These are phyloP conservation scores for Parotocinclus haroldoi DNA, from an alignment of 2,797 vertebrate genomes.

Conservation along the genomic window DNA sequence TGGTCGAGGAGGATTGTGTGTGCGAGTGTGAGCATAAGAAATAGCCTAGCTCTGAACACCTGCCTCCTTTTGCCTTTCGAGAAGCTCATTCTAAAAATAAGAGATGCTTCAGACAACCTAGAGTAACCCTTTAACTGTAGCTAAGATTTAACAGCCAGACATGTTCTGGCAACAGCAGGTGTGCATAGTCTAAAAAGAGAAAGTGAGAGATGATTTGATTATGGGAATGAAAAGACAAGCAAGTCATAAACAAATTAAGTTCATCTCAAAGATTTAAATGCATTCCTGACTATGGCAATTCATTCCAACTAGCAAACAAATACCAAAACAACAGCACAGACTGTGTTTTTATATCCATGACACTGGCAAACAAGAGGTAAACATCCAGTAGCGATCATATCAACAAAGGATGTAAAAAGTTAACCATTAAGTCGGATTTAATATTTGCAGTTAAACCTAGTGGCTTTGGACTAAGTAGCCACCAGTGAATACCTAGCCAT, in stretches of 20 bases:
- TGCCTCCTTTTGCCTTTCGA: conserved; percentile 31
- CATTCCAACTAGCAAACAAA: no score
- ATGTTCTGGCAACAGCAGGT: conserved; percentile 5
- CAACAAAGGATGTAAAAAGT: no score
- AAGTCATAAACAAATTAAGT: neutral
- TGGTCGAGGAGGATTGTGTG: conserved; percentile 14
- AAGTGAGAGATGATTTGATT: conserved; percentile 1
- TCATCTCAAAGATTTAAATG: no score
- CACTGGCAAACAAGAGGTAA: no score
- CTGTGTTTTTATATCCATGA: no score
- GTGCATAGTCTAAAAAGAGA: neutral
- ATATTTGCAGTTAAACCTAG: no score
- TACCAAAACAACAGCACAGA: no score
- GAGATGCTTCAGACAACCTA: conserved; percentile 21
- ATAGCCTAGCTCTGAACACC: conserved; percentile 31
- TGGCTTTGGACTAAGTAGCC: no score
- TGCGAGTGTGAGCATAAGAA: neutral
- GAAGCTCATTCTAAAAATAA: conserved; percentile 27
- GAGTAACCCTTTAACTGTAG: conserved; percentile 28
- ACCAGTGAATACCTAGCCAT: no score
- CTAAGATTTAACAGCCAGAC: conserved; percentile 10
- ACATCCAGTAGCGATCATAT: no score
- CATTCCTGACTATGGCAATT: no score
- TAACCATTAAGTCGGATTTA: no score
- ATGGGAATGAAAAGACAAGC: neutral